Conservation (phyloP, 1,140 invertebrate genomes). For the Centruroides vittatus region DNA sequence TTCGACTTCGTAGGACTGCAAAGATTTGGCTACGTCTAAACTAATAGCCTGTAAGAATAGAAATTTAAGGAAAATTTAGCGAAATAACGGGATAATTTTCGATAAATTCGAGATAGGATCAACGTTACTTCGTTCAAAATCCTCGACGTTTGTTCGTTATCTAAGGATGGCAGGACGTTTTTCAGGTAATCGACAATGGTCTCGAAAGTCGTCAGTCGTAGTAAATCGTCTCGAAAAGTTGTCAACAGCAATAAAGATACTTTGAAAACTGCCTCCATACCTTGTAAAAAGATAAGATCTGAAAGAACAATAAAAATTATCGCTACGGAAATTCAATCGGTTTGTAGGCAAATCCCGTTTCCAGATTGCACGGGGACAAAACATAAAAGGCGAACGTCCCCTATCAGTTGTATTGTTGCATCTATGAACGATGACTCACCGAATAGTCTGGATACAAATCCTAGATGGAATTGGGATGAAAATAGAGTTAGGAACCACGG, state of each 20-base stretch:
- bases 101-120: too few relatives aligned
- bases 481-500: slow-evolving; percentile 93
- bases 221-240: slow-evolving; percentile 66
- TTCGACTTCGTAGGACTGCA: slow-evolving; percentile 84
- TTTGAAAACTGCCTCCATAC: slow-evolving; percentile 74
- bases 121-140: too few relatives aligned
- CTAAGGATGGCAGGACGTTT: slow-evolving; percentile 33
- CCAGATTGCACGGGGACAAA: neutral
- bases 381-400: too few relatives aligned
- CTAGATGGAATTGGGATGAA: slow-evolving; percentile 87
- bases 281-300: slow-evolving; percentile 83
- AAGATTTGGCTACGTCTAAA: slow-evolving; percentile 61
- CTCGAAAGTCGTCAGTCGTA: slow-evolving; percentile 77
- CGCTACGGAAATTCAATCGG: too few relatives aligned
- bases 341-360: neutral
- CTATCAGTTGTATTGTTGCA: too few relatives aligned
- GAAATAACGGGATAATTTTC: too few relatives aligned
- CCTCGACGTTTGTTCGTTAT: too few relatives aligned
- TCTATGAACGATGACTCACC: slow-evolving; percentile 23
- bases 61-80: neutral
- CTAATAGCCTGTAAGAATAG: slow-evolving; percentile 40
- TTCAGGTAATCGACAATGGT: slow-evolving; percentile 86
- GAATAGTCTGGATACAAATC: slow-evolving; percentile 83
- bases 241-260: slow-evolving; percentile 69
- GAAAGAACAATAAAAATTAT: slow-evolving; percentile 17